Percentiles rank a stretch among this genome's conserved stretches.
Conservation (phyloP, 2,113 vertebrate genomes). For the Oncorhynchus nerka region DNA sequence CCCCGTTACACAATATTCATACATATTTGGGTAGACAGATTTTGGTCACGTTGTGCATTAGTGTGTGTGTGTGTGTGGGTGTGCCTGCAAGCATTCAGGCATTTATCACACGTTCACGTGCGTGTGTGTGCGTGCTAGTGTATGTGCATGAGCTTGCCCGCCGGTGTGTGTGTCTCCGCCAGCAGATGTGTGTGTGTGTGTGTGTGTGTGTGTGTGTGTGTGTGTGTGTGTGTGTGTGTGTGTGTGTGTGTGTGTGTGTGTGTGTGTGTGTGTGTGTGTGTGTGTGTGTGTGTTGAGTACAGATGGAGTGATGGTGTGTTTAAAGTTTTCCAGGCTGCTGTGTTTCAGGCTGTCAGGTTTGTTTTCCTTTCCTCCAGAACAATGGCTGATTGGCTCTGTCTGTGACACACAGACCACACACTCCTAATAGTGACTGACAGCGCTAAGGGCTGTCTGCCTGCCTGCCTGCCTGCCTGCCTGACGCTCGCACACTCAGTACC, state of each 20-base stretch:
- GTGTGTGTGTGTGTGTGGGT: neutral
- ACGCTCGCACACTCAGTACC: constrained; percentile 24
- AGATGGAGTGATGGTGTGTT: constrained; percentile 42
- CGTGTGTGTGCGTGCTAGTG: neutral
- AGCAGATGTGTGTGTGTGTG: neutral
- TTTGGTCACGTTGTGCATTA: neutral
- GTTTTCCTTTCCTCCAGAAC: constrained; percentile 89
- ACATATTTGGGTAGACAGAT: neutral
- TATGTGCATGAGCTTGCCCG: neutral
- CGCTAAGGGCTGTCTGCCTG: constrained; percentile 70
- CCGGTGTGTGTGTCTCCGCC: neutral
- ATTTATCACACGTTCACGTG: neutral
- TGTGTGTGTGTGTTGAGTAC: constrained; percentile 18
- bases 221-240: neutral
- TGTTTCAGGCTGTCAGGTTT: constrained; percentile 96
- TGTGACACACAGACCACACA: constrained; percentile 75
- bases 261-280: constrained; percentile 41
- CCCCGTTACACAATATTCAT: neutral
- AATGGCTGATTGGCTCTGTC: constrained; percentile 89
- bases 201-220: neutral
- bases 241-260: neutral
- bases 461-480: constrained; percentile 35
- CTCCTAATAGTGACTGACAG: constrained; percentile 80
- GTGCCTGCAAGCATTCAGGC: neutral
- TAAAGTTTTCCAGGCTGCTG: constrained; percentile 83